phyloP scores from a whole-genome alignment of 2,888 invertebrate genomes.

The Clunio marinus region DNA sequence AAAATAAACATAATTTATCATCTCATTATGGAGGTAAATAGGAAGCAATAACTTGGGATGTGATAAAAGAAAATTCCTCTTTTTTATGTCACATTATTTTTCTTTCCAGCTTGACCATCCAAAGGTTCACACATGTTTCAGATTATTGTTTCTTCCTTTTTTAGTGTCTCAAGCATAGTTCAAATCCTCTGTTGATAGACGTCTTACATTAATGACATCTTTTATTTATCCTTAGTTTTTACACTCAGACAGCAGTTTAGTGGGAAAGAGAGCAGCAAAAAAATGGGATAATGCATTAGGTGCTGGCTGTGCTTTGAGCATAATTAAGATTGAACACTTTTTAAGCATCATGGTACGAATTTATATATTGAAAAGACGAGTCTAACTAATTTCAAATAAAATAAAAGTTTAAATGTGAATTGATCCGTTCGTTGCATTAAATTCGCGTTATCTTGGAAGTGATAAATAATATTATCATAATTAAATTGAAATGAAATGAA shows the following conservation, averaged over 20 bases:
- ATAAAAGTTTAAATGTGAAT: not conserved
- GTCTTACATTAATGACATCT: slow-evolving; percentile 20
- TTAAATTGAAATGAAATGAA: slow-evolving; percentile 38
- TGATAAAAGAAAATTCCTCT: slow-evolving; percentile 18
- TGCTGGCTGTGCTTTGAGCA: slow-evolving; percentile 10
- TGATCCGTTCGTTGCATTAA: slow-evolving; percentile 23
- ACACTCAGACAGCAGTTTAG: not conserved
- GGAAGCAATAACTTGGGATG: slow-evolving; percentile 22
- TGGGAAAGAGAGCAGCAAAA: not conserved
- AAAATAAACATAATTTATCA: slow-evolving; percentile 28
- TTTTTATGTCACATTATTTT: not conserved
- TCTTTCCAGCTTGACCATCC: not conserved
- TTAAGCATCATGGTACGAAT: slow-evolving; percentile 4
- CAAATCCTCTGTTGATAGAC: not conserved
- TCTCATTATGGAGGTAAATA: slow-evolving; percentile 11
- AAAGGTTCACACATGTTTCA: slow-evolving; percentile 23
- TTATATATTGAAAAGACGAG: too few relatives aligned
- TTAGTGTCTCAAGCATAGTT: not conserved
- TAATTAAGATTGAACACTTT: slow-evolving; percentile 36
- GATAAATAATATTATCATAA: slow-evolving; percentile 38
- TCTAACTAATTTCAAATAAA: too few relatives aligned
- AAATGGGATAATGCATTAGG: not conserved
- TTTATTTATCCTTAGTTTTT: not conserved
- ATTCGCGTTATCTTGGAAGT: slow-evolving; percentile 31
- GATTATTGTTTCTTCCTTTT: slow-evolving; percentile 1